Evolutionary conservation across 2,113 vertebrate genomes (phyloP).

Genomic region (Xenotilapia flavipinnis): DNA sequence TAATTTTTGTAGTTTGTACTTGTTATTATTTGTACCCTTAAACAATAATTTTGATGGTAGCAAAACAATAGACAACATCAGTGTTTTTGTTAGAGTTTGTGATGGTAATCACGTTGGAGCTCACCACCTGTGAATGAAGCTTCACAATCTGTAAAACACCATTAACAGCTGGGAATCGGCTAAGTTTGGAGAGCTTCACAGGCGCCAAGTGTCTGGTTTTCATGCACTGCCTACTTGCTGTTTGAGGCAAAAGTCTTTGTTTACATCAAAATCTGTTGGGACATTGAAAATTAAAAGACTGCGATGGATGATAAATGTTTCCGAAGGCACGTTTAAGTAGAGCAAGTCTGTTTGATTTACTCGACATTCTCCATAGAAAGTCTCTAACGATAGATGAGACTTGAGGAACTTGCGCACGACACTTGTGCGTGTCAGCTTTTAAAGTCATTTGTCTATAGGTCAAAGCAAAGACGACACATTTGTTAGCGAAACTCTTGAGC

Average conservation of each 20-base stretch:
- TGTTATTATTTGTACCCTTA: too few species aligned
- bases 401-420: background rate
- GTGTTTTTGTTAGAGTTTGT: background rate
- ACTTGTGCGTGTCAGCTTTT: background rate
- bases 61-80: background rate
- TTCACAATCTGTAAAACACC: background rate
- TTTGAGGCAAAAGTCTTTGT: background rate
- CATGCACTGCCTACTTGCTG: background rate
- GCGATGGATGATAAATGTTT: background rate
- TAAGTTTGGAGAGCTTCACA: background rate
- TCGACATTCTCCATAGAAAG: rapidly evolving
- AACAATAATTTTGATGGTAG: too few species aligned
- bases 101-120: background rate
- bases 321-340: background rate
- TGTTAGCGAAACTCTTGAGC: background rate
- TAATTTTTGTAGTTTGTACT: too few species aligned
- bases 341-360: background rate
- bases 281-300: background rate
- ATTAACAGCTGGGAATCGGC: background rate
- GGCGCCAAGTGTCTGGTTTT: background rate
- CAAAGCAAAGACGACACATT: background rate
- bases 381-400: background rate
- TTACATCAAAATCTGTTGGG: background rate
- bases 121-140: background rate
- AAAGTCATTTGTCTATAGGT: background rate